Evolutionary conservation across 2,113 vertebrate genomes (phyloP).

Genomic region (Boleophthalmus pectinirostris): DNA sequence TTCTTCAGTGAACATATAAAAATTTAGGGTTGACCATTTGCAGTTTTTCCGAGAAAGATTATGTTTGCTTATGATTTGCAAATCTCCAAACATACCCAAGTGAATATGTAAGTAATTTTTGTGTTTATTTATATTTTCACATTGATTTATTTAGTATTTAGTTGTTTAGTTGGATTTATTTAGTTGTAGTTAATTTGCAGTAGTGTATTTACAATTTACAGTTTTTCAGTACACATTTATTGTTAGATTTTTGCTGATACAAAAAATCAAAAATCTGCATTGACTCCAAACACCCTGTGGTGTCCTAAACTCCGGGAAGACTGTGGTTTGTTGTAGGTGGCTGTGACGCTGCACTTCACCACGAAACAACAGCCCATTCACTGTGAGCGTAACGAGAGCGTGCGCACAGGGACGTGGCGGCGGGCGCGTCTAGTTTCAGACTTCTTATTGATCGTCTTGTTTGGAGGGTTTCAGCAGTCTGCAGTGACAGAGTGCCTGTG

Average conservation of each 20-base stretch:
- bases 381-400: conserved; percentile 81
- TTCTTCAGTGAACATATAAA: no score
- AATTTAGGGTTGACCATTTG: no score
- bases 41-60: no score
- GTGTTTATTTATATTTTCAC: no score
- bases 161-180: no score
- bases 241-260: background rate
- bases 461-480: conserved; percentile 75
- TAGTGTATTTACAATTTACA: background rate
- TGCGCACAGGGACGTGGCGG: conserved; percentile 59
- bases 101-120: background rate
- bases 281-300: conserved; percentile 56
- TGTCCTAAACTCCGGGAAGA: conserved; percentile 55
- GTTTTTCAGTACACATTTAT: background rate
- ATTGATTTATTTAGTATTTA: no score
- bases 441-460: conserved; percentile 80
- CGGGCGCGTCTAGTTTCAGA: conserved; percentile 69
- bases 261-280: background rate
- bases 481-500: conserved; percentile 73
- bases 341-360: conserved; percentile 75
- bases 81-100: no score
- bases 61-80: no score
- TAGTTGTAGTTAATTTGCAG: no score
- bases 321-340: conserved; percentile 72
- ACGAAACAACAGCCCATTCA: conserved; percentile 85